Base-by-base conservation (phyloP, 2,113 vertebrate genomes). In the Nanorana parkeri region DNA sequence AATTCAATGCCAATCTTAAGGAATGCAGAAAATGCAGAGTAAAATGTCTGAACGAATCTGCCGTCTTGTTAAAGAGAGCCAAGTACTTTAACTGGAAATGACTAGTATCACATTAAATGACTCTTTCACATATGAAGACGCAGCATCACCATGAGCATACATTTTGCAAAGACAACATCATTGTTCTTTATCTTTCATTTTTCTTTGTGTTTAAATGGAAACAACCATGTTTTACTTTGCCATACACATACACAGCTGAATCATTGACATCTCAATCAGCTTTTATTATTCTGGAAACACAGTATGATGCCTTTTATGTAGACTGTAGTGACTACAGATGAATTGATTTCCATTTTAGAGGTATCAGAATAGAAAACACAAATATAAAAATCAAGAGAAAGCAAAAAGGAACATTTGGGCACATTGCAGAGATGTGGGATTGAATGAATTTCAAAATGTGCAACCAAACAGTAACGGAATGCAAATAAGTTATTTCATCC, bases 221-320 rank as follows among this genome's bases (percentile, higher is more conserved):
- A 87, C 79, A 75, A 85, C 3, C 7, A 21, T 89, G 81, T 89
- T 89, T 90, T 87, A 87, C 84, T 89, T 86, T 85, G 68, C 67
- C 88, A 84, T 85, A 55, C 87, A 90, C 87, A 90, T 91, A 87
- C 78, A 88, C 75, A 88, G 84, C 79, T 87, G 87, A 92, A 87
- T 88, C 89, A 83, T 41, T 87, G 85, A 90, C 88, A 87, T 85
- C 90, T 91, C 86, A 90, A 89, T 91, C 88, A 92, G 84, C 20
- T 66, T 86, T 89, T 86, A 89, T 89, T 90, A 87, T 90, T 78
- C 67, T 80, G 83, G 87, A 89, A 85, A 86, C 67, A 0, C 51
- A 2, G 87, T 86, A 86, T 84, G 87, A 41, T 86, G 87, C 86
- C 84, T 85, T 80, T 89, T 84, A 56, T 71, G 84, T 84, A 86